phyloP scores from a whole-genome alignment of 2,113 vertebrate species.

The Lampris incognitus region DNA sequence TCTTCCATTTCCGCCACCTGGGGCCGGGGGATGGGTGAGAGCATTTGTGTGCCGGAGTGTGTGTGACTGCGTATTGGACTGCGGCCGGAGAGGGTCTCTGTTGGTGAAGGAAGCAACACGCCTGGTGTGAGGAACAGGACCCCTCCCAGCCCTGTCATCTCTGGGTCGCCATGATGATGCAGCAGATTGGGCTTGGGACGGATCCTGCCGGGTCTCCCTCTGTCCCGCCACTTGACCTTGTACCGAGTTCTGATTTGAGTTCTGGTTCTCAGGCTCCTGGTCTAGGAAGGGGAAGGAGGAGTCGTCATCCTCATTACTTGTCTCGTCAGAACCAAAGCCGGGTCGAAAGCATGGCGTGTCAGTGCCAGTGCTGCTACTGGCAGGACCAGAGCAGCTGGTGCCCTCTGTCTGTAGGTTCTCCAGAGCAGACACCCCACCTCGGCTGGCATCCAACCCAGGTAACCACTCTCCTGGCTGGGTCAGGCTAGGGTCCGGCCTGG shows the following conservation, averaged over 20 bases:
- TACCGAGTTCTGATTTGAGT: constrained; percentile 51
- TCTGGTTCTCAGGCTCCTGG: constrained; percentile 68
- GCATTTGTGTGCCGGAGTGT: constrained; percentile 50
- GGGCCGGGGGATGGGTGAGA: constrained; percentile 43
- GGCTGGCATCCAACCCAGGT: constrained; percentile 49
- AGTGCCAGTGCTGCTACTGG: constrained; percentile 31
- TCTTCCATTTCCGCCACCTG: constrained; percentile 52
- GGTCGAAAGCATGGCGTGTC: constrained; percentile 48
- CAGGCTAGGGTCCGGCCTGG: constrained; percentile 55
- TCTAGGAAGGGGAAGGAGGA: constrained; percentile 65
- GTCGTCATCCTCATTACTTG: constrained; percentile 58
- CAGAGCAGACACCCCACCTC: constrained; percentile 39
- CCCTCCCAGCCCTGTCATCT: constrained; percentile 50
- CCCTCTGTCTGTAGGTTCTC: constrained; percentile 63
- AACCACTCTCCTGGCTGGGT: constrained; percentile 66
- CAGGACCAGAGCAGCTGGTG: constrained; percentile 50
- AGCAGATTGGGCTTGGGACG: constrained; percentile 34
- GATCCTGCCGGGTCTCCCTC: constrained; percentile 46
- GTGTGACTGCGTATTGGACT: constrained; percentile 65
- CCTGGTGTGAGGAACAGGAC: constrained; percentile 30
- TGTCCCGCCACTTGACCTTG: constrained; percentile 29
- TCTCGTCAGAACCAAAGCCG: constrained; percentile 63
- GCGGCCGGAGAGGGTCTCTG: constrained; percentile 65
- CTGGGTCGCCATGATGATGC: constrained; percentile 62
- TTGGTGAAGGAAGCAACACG: constrained; percentile 42